Evolutionary conservation across 2,888 invertebrate genomes (phyloP).

Genomic region (Tachina fera): DNA sequence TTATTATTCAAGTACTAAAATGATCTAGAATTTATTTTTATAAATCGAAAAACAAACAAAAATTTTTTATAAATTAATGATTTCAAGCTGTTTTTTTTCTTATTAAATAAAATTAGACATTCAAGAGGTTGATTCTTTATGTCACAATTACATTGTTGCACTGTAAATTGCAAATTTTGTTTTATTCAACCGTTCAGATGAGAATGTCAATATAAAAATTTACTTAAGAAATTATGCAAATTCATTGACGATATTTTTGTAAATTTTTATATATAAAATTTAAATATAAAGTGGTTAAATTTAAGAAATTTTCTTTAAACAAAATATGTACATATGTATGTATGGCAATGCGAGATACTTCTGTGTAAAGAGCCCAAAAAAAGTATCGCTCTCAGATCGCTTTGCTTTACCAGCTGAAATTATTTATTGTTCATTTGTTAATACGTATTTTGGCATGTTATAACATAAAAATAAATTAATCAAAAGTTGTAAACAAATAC

Average conservation of each 20-base stretch:
- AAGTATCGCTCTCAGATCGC: neutral
- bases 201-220: neutral
- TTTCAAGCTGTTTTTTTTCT: conserved; percentile 37
- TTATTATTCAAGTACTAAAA: conserved; percentile 11
- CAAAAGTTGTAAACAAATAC: conserved; percentile 18
- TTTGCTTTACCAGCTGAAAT: neutral
- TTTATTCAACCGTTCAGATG: conserved; percentile 9
- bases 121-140: conserved; percentile 23
- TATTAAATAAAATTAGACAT: conserved; percentile 31
- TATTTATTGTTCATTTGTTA: neutral
- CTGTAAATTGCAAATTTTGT: neutral
- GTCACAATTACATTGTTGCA: conserved; percentile 26
- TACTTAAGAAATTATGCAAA: too few species aligned
- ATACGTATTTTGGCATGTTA: neutral
- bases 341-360: too few species aligned
- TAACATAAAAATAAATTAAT: conserved; percentile 19
- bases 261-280: too few species aligned
- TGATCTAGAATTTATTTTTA: conserved; percentile 27
- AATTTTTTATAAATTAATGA: conserved; percentile 6
- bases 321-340: too few species aligned
- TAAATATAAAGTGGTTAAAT: too few species aligned
- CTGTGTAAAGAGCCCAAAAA: too few species aligned
- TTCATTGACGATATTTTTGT: too few species aligned
- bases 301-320: too few species aligned
- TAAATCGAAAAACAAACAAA: conserved; percentile 1